Base-by-base conservation (phyloP, 2,888 invertebrate genomes). In the Ferrisia virgata region DNA sequence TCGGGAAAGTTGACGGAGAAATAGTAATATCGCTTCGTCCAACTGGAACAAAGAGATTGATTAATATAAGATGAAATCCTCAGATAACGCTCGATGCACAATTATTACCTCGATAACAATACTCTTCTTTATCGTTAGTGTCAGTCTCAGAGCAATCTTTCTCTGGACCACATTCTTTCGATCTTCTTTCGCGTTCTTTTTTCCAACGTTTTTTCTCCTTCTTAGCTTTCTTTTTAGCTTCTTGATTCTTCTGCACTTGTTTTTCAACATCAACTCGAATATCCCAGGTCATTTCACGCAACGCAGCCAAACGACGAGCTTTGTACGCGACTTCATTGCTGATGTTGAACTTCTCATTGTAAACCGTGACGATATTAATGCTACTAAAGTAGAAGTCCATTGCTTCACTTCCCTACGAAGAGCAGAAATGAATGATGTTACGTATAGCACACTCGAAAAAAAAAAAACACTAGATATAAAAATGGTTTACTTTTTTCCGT, bases 301-400 rank as follows among this genome's bases (percentile, higher is more conserved):
- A n/a, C 2, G 82, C 82, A 8, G 82, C 82, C 69, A 82, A 72
- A 40, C 82, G 82, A 72, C 82, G 82, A 72, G 82, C 82, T 72
- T 82, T 82, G 25, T 82, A 82, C n/a, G 82, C 82, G 2, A 82
- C 82, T 82, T 82, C 82, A 43, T 82, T 82, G 64, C 82, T 82
- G 9, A 82, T 82, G 43, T 82, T 82, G 72, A 82, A 82, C 15
- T 82, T 82, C 18, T 82, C 82, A 31, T 82, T 82, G 15, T 82
- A 82, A 5, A 82, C 82, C 2, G 82, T 82, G 8, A 82, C 82
- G 25, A 82, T 82, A 31, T 82, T 82, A 3, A 82, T 82, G 31
- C 82, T 82, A 13, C 82, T 82, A 31, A 82, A 82, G 22, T 82
- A 82, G n/a, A 82, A 82, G 13, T 82, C 82, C 82, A 82, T 82